Evolutionary conservation across 2,888 invertebrate genomes (phyloP).

Genomic region (Apodemia duryi): DNA sequence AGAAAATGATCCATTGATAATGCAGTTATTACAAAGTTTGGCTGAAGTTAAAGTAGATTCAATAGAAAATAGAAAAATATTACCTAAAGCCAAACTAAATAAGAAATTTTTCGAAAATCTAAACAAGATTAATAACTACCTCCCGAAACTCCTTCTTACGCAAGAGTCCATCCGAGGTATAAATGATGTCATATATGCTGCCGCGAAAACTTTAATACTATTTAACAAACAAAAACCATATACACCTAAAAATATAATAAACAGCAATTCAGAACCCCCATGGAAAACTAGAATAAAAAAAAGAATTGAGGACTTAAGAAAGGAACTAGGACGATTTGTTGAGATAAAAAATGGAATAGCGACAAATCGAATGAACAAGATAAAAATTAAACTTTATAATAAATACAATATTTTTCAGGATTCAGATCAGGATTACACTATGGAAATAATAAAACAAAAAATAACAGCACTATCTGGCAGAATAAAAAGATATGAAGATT

Average conservation of each 20-base stretch:
- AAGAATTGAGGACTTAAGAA: neutral
- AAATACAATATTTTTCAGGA: neutral
- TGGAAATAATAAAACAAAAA: conserved; percentile 18
- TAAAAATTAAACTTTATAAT: neutral
- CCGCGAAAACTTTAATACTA: conserved; percentile 19
- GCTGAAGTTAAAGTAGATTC: neutral
- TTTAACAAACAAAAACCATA: conserved; percentile 19
- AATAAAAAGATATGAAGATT: conserved; percentile 11
- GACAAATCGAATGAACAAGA: conserved; percentile 18
- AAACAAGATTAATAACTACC: conserved; percentile 15
- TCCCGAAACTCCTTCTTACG: conserved; percentile 18
- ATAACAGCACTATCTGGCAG: conserved; percentile 17
- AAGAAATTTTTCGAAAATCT: conserved; percentile 16
- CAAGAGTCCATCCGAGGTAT: conserved; percentile 1
- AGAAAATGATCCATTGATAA: too few relatives aligned
- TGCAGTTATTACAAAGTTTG: neutral
- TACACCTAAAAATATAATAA: neutral
- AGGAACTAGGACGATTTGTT: neutral
- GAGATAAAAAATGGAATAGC: neutral
- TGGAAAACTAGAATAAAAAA: neutral
- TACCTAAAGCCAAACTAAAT: conserved; percentile 16
- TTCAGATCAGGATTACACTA: conserved; percentile 11
- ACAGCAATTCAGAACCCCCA: conserved; percentile 12
- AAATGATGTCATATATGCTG: conserved; percentile 18
- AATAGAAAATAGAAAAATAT: conserved; percentile 1